phyloP scores from a whole-genome alignment of 1,140 invertebrate genomes.

The Drosophila prosaltans region DNA sequence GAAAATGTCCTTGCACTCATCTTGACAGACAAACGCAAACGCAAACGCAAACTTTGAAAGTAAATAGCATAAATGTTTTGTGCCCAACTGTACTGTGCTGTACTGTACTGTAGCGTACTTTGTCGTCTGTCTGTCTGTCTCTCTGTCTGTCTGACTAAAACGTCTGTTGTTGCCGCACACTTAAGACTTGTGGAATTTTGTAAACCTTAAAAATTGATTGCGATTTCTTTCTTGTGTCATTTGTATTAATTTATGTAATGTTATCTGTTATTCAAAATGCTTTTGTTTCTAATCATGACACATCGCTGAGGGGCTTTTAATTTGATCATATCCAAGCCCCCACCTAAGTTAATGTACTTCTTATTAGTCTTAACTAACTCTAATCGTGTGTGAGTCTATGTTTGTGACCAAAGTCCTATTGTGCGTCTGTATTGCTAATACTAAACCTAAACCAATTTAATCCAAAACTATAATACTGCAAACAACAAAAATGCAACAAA shows the following conservation, averaged over 20 bases:
- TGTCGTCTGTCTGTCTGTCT: too few species aligned
- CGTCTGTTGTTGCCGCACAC: background rate
- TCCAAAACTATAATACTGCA: background rate
- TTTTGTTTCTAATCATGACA: background rate
- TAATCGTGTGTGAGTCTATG: background rate
- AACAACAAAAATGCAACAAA: background rate
- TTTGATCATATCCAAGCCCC: background rate
- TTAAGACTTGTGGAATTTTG: background rate
- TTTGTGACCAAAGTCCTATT: background rate
- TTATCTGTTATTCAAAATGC: too few species aligned
- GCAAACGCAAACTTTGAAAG: background rate
- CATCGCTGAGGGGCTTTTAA: background rate
- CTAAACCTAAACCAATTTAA: background rate
- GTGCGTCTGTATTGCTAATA: background rate
- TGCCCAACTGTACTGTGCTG: background rate
- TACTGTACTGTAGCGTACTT: background rate
- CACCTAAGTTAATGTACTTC: background rate
- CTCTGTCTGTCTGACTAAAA: slow-evolving; percentile 1
- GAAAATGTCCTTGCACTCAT: slow-evolving; percentile 8
- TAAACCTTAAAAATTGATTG: background rate
- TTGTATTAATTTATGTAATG: background rate
- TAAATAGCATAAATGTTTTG: slow-evolving; percentile 6
- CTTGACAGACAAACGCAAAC: background rate
- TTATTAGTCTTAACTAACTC: slow-evolving; percentile 5
- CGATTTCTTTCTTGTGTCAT: background rate